Percentiles rank a stretch among this genome's conserved stretches.
These are phyloP conservation scores for Leptocoma aspasia DNA, from an alignment of 2,113 vertebrate species.

Conservation along the genomic window DNA sequence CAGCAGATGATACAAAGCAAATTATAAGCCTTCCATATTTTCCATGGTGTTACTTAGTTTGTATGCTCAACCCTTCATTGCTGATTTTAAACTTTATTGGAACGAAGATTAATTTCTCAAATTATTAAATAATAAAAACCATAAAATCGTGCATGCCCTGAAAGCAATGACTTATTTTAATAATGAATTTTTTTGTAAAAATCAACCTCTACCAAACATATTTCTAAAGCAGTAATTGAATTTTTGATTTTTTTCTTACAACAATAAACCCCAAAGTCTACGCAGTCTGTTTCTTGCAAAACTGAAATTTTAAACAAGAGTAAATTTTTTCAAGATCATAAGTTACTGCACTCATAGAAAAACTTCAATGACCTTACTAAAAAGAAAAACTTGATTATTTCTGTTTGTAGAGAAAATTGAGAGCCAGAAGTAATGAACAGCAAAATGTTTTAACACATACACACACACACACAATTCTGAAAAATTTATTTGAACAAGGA, in stretches of 20 bases:
- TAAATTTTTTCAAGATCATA: neutral
- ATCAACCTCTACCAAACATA: neutral
- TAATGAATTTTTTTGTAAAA: neutral
- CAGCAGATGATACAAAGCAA: neutral
- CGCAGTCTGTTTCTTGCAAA: neutral
- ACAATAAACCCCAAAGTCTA: neutral
- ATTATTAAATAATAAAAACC: neutral
- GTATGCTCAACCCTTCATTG: neutral
- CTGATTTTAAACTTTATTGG: neutral
- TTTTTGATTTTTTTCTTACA: neutral
- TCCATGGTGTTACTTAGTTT: neutral
- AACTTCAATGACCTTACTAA: neutral
- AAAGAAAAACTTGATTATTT: neutral
- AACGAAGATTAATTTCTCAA: neutral
- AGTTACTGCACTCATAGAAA: neutral
- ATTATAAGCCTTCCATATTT: neutral
- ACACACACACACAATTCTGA: neutral
- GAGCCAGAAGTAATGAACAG: neutral
- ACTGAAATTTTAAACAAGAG: neutral
- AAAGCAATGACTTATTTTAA: neutral
- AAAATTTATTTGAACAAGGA: neutral
- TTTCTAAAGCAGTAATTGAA: neutral
- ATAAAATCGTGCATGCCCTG: neutral
- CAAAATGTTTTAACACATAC: neutral
- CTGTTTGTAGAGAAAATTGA: neutral